These are phyloP conservation scores for Clunio marinus DNA, from an alignment of 2,888 invertebrate genomes.

Conservation along the genomic window DNA sequence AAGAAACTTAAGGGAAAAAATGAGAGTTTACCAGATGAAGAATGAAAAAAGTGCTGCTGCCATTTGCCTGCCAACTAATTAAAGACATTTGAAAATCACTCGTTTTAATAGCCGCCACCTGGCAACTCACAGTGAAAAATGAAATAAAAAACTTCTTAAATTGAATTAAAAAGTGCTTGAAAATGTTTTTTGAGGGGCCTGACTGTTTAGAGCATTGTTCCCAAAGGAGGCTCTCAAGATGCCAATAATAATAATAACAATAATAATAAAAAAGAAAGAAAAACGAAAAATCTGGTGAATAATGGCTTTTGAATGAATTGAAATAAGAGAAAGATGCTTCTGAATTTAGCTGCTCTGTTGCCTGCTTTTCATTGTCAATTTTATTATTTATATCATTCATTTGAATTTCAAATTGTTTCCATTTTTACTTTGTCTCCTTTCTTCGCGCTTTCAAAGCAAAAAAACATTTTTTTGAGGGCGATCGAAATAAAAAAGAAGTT, in stretches of 20 bases:
- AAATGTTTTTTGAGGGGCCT: no score
- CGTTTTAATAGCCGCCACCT: slow-evolving; percentile 35
- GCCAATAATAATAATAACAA: slow-evolving; percentile 30
- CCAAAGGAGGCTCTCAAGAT: slow-evolving; percentile 25
- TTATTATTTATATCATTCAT: slow-evolving; percentile 16
- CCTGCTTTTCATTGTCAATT: slow-evolving; percentile 11
- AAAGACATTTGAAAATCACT: slow-evolving; percentile 33
- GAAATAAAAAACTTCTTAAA: slow-evolving; percentile 20
- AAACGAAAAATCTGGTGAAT: slow-evolving; percentile 16
- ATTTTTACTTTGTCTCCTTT: slow-evolving; percentile 5
- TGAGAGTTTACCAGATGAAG: background rate
- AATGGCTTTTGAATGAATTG: slow-evolving; percentile 27
- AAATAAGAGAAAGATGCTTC: slow-evolving; percentile 21
- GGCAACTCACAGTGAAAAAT: slow-evolving; percentile 12
- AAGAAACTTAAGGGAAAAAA: background rate
- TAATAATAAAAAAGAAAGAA: no score
- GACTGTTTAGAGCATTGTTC: slow-evolving; percentile 24
- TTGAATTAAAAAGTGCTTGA: slow-evolving; percentile 28
- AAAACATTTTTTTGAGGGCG: no score
- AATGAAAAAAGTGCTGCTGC: background rate
- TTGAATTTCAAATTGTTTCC: slow-evolving; percentile 17
- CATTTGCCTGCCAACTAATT: slow-evolving; percentile 12
- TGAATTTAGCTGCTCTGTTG: slow-evolving; percentile 6
- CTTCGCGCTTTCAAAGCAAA: background rate
- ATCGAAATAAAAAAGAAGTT: no score